Percentiles rank a stretch among this genome's conserved stretches.
Evolutionary conservation across 2,888 invertebrate species (phyloP).

Genomic region (Andrena dorsata): DNA sequence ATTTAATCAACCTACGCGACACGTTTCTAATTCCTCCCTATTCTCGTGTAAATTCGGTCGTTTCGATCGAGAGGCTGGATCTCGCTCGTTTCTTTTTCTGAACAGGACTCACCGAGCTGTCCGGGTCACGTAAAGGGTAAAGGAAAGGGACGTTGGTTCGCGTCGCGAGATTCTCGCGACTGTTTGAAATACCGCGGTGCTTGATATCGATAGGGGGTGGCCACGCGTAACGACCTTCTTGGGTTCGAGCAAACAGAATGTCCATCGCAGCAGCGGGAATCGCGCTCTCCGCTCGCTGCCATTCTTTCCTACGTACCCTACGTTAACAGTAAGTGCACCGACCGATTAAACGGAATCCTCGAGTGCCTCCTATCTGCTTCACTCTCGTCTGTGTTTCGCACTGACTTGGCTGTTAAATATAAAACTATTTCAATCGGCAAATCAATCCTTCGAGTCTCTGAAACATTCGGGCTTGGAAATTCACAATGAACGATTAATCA

Average conservation of each 20-base stretch:
- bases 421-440: too few species aligned
- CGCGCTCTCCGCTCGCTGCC: not conserved
- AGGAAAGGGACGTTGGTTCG: not conserved
- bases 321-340: constrained; percentile 18
- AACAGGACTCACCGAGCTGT: not conserved
- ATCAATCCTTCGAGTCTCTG: too few species aligned
- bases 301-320: constrained; percentile 23
- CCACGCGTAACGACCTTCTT: constrained; percentile 44
- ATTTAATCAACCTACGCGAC: constrained; percentile 36
- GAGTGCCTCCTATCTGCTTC: not conserved
- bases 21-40: not conserved
- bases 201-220: constrained; percentile 49
- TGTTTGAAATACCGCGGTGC: not conserved
- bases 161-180: not conserved
- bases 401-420: not conserved
- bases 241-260: constrained; percentile 36
- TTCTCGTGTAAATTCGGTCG: not conserved
- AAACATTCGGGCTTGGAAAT: too few species aligned
- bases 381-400: not conserved
- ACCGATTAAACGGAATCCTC: constrained; percentile 28
- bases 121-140: not conserved
- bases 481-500: too few species aligned
- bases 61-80: not conserved
- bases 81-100: not conserved
- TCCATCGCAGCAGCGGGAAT: constrained; percentile 6